These are phyloP conservation scores for Heliconius himera DNA, from an alignment of 1,140 invertebrate species.

Conservation along the genomic window DNA sequence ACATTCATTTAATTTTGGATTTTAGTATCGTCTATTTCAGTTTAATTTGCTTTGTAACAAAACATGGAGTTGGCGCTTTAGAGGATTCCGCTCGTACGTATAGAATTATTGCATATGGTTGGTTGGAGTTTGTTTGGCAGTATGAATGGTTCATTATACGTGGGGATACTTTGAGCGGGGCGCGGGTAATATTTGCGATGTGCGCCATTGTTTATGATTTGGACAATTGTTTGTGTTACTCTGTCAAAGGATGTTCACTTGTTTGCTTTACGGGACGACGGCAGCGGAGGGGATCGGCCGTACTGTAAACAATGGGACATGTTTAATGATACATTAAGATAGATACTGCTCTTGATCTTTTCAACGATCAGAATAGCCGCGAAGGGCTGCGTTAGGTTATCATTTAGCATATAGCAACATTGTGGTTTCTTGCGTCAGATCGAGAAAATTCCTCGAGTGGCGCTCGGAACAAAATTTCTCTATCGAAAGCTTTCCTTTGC, in stretches of 20 bases:
- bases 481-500: constrained; percentile 69
- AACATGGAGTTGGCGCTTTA: constrained; percentile 60
- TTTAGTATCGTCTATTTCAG: constrained; percentile 73
- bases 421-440: constrained; percentile 40
- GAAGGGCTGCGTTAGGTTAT: constrained; percentile 22
- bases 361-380: constrained; percentile 18
- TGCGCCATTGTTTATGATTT: constrained; percentile 80
- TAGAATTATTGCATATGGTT: constrained; percentile 81
- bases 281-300: constrained; percentile 45
- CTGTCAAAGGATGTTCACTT: constrained; percentile 80
- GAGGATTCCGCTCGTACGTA: constrained; percentile 47
- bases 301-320: constrained; percentile 59
- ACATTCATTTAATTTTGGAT: constrained; percentile 69
- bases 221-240: constrained; percentile 78
- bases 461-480: constrained; percentile 65
- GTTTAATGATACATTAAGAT: constrained; percentile 39
- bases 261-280: constrained; percentile 67
- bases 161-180: constrained; percentile 71
- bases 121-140: constrained; percentile 79
- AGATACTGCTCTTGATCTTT: constrained; percentile 24
- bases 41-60: constrained; percentile 69
- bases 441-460: constrained; percentile 55
- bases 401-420: constrained; percentile 34
- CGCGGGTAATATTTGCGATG: constrained; percentile 78
- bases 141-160: constrained; percentile 80